phyloP scores from a whole-genome alignment of 2,797 vertebrate species.

The Heteromormyrus szaboi region DNA sequence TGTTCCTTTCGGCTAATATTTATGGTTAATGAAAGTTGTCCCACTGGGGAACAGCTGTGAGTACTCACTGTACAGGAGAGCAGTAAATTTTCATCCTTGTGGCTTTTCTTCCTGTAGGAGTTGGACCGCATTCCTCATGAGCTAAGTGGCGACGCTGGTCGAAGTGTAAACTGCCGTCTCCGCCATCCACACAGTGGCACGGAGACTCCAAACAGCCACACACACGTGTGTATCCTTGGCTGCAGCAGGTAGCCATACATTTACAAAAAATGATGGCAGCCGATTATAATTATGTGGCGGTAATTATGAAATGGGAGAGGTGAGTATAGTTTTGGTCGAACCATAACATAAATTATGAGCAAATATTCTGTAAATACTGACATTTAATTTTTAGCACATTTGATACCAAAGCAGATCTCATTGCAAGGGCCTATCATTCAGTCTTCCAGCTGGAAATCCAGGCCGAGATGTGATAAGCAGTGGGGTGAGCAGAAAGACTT shows the following conservation, averaged over 20 bases:
- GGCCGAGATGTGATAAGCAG: neutral
- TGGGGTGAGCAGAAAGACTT: neutral
- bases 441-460: neutral
- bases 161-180: neutral
- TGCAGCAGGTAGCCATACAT: neutral
- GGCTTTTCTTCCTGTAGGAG: neutral
- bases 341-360: neutral
- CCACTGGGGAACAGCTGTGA: slow-evolving; percentile 8
- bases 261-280: no score
- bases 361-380: neutral
- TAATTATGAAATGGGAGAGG: neutral
- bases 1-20: slow-evolving; percentile 6
- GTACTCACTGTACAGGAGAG: neutral
- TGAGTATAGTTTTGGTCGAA: neutral
- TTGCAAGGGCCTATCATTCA: neutral
- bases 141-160: neutral
- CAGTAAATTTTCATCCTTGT: slow-evolving; percentile 12
- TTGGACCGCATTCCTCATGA: neutral
- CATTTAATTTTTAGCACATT: neutral
- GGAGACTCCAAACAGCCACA: neutral
- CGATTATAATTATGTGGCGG: neutral
- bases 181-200: neutral
- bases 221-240: no score
- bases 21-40: neutral
- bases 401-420: neutral